Base-by-base conservation (phyloP, 1,140 invertebrate genomes). In the Heliconius congener region DNA sequence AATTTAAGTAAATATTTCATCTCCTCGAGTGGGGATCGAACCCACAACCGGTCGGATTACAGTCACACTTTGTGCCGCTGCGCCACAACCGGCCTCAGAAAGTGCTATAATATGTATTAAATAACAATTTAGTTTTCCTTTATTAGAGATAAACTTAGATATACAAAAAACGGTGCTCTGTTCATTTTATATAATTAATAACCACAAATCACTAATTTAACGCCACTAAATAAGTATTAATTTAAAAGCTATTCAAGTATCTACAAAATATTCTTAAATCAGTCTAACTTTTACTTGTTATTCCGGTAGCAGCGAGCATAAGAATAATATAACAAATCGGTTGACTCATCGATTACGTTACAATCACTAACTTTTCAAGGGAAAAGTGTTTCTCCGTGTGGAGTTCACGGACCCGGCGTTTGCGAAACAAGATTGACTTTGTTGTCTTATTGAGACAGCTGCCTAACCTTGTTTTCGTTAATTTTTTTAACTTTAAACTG, bases 371-470 rank as follows among this genome's bases (percentile, higher is more conserved):
- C 18, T 71, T 76, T 74, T 52, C 30, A 60, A 55, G 66, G 27
- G 74, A 76, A 76, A 75, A 75, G 19, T 55, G 57, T 76, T 76
- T 76, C 74, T 66, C 19, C 66, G 23, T 66, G 42, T 42, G 34
- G 74, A 76, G 74, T 76, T 76, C 74, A 76, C 3, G 74, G 74
- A 76, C 57, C 74, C 66, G 46, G 74, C 9, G 23, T 70, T 76
- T 76, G 60, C 74, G 74, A 76, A 76, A 76, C 57, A 70, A 66
- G n/a, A 66, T 66, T 66, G 11, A 16, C 23, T 66, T 30, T 66
- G 11, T 16, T 0, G 57, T 13, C 3, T 66, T 66, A 13, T 13
- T 66, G 8, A 3, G 60, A 9, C 3, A 23, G 60, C 9, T 66
- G 11, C 6, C 11, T 66, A 66, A 27, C 11, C 23, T 66, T 52